phyloP scores from a whole-genome alignment of 2,113 vertebrate genomes.

The Lichenostomus cassidix region DNA sequence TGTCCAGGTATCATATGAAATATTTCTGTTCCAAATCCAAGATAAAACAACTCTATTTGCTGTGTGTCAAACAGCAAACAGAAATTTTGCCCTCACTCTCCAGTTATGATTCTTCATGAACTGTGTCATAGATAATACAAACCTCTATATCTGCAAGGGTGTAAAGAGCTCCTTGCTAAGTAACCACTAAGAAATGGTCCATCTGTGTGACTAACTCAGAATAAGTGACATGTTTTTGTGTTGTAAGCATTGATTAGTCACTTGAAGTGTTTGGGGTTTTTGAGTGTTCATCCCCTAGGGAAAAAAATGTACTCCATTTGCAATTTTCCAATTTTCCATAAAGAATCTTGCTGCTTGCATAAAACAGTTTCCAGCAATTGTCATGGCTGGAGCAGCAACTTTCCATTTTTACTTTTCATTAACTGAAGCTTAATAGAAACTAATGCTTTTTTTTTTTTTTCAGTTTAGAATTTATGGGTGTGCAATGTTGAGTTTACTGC shows the following conservation, averaged over 20 bases:
- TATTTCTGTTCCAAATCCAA: not conserved
- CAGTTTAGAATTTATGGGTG: not conserved
- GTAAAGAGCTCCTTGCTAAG: not conserved
- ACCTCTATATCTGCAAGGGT: not conserved
- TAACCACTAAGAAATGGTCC: not conserved
- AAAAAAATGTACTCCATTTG: not conserved
- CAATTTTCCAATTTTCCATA: not conserved
- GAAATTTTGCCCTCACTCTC: not conserved
- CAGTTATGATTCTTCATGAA: not conserved
- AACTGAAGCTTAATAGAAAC: not conserved
- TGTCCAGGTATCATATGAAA: not conserved
- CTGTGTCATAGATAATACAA: not conserved
- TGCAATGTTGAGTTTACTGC: not conserved
- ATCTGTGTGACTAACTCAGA: not conserved
- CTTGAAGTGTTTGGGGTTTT: not conserved
- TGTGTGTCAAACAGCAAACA: not conserved
- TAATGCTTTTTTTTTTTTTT: not conserved
- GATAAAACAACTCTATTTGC: not conserved
- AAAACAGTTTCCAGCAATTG: conserved; percentile 3
- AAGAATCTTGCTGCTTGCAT: not conserved
- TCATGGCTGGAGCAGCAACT: not conserved
- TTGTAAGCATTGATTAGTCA: not conserved
- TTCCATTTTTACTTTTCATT: conserved; percentile 1
- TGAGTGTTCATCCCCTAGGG: not conserved
- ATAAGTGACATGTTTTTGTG: not conserved